These are phyloP conservation scores for Laticauda colubrina DNA, from an alignment of 2,113 vertebrate species.

Conservation along the genomic window DNA sequence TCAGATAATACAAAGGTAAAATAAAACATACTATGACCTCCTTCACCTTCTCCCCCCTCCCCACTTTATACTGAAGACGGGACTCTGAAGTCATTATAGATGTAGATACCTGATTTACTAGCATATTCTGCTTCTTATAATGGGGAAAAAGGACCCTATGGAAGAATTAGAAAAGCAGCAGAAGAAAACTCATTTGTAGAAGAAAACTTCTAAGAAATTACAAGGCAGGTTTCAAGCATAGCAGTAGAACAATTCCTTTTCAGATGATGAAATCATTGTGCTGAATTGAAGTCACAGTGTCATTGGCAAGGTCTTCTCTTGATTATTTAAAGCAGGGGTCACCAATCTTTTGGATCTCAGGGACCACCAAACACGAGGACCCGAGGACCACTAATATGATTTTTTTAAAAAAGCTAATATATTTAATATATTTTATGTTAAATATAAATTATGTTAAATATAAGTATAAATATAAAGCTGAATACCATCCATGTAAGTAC, in stretches of 20 bases:
- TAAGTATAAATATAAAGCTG: too few species aligned
- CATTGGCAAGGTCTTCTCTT: not conserved
- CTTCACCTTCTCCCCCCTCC: not conserved
- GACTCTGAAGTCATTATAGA: fast-evolving
- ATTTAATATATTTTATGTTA: too few species aligned
- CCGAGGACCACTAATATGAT: too few species aligned
- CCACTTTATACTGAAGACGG: not conserved
- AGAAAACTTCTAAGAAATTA: not conserved
- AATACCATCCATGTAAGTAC: too few species aligned
- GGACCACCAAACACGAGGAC: too few species aligned
- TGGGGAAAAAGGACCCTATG: not conserved
- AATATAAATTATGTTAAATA: too few species aligned
- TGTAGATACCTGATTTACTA: not conserved
- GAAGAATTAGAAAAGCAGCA: not conserved
- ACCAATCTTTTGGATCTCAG: too few species aligned
- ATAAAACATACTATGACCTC: not conserved
- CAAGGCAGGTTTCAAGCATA: not conserved
- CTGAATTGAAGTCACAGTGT: not conserved
- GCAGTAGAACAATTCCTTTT: not conserved
- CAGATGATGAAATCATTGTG: not conserved
- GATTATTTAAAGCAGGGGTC: not conserved
- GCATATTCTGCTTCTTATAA: not conserved
- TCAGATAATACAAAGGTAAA: not conserved
- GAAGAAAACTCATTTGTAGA: not conserved
- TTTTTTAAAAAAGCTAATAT: too few species aligned